phyloP scores from a whole-genome alignment of 2,113 vertebrate genomes.

The Hippocampus barbouri region DNA sequence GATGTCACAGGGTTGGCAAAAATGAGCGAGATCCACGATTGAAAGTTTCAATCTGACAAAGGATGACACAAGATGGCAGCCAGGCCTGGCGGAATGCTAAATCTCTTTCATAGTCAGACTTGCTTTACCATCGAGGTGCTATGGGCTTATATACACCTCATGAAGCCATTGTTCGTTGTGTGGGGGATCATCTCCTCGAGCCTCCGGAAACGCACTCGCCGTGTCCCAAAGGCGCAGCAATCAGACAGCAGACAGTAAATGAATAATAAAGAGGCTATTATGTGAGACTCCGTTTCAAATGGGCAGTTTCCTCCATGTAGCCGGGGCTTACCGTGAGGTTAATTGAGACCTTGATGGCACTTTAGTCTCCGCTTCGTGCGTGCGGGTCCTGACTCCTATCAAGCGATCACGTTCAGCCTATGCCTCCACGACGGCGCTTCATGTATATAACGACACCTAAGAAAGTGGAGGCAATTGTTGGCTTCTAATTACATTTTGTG shows the following conservation, averaged over 20 bases:
- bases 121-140: too few relatives aligned
- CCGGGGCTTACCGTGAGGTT: conserved; percentile 39
- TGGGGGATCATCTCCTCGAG: not conserved
- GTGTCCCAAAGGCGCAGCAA: conserved; percentile 2
- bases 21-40: too few relatives aligned
- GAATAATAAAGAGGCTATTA: conserved; percentile 31
- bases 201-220: not conserved
- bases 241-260: conserved; percentile 36
- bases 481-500: not conserved
- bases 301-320: conserved; percentile 42
- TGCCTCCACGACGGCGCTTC: conserved; percentile 7
- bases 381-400: conserved; percentile 37
- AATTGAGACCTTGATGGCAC: conserved; percentile 59
- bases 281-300: conserved; percentile 36
- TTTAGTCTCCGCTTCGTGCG: conserved; percentile 30
- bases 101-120: not conserved
- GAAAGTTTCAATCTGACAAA: too few relatives aligned
- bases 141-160: too few relatives aligned
- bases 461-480: not conserved
- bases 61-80: not conserved
- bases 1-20: not conserved
- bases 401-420: conserved; percentile 22
- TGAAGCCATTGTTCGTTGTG: too few relatives aligned
- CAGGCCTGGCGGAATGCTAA: too few relatives aligned
- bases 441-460: not conserved